phyloP scores from a whole-genome alignment of 2,113 vertebrate genomes.

The Phoxinus phoxinus region DNA sequence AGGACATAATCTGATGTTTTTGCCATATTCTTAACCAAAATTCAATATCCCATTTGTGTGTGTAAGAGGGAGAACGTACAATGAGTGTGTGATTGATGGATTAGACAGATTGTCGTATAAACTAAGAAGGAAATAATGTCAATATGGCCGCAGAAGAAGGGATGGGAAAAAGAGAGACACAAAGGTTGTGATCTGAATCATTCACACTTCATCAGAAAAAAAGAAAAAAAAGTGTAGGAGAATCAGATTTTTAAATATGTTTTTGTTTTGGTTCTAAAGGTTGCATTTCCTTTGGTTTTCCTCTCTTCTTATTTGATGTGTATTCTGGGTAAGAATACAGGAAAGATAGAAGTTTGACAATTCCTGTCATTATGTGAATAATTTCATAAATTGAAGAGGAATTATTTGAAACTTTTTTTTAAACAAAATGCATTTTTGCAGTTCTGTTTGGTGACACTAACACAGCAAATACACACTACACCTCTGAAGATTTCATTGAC shows the following conservation, averaged over 20 bases:
- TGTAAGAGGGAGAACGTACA: not conserved
- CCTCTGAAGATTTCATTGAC: not conserved
- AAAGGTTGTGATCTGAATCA: not conserved
- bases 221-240: not conserved
- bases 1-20: constrained; percentile 6
- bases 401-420: not conserved
- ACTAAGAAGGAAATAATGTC: not conserved
- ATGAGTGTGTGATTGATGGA: not conserved
- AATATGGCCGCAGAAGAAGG: not conserved
- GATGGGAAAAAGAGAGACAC: not conserved
- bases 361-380: not conserved
- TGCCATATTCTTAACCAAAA: not conserved
- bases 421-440: not conserved
- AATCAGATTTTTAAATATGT: not conserved
- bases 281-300: not conserved
- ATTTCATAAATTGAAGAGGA: not conserved
- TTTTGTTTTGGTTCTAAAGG: not conserved
- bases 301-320: not conserved
- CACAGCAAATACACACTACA: not conserved
- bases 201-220: not conserved
- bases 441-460: not conserved
- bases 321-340: not conserved
- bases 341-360: not conserved
- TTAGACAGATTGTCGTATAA: not conserved
- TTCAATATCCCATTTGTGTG: not conserved